Base-by-base conservation (phyloP, 2,888 invertebrate species). In the Polydrusus tereticollis region DNA sequence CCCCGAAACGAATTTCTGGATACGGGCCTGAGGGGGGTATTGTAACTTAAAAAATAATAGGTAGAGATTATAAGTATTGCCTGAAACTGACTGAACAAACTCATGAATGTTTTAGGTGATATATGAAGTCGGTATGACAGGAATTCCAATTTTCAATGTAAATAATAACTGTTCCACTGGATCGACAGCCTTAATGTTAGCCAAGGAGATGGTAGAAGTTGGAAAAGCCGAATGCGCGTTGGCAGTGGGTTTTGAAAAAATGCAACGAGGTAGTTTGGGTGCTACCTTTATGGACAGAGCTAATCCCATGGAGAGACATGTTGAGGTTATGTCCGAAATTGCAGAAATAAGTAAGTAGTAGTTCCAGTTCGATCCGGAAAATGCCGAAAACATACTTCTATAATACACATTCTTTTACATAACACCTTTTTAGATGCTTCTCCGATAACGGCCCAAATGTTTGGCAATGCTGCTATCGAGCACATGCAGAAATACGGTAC, bases 141-240 rank as follows among this genome's bases (percentile, higher is more conserved):
- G 98, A 45, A 97, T 99, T 76, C 99, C 99, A 3, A 93, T 99
- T 77, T 96, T 94, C 87, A 99, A 99, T 86, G 98, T 99, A 12
- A 99, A 99, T 87, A 99, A 99, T 84, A 98, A 98, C 83, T 99
- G 99, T 83, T 94, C 99, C 0, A 98, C 98, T 0, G 99, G 99
- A 26, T 94, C 98, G 0, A 95, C 94, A 65, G 99, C 99, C 0
- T 85, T 99, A 2, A 90, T 93, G 82, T 87, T 99, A 81, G 97
- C 93, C 0, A 97, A 97, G 83, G 97, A 98, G 85, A 89, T 98
- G 18, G 88, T 99, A n/a, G 94, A 96, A 86, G 92, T 94, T 74
- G 97, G 96, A 10, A 88, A 91, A 80, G 91, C 92, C 14, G 94
- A 98, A 79, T 95, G 98, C 82, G 93, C 95, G 0, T 86, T 99